Evolutionary conservation across 2,888 invertebrate genomes (phyloP).

Genomic region (Pandemis cinnamomeana): DNA sequence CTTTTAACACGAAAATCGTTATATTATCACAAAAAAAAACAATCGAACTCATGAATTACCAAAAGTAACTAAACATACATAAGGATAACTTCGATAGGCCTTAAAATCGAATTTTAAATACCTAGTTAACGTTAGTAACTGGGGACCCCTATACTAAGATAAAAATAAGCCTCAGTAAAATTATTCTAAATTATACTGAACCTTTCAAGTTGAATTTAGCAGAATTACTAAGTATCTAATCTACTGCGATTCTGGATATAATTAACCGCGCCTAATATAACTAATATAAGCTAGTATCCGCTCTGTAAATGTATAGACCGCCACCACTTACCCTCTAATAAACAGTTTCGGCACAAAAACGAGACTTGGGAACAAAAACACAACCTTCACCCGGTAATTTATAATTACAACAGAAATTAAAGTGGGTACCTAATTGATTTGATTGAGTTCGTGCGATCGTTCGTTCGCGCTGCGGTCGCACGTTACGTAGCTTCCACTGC

Average conservation of each 20-base stretch:
- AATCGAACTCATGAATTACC: no score
- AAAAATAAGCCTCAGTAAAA: no score
- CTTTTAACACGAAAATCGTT: no score
- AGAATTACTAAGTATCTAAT: no score
- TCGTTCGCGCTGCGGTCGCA: constrained; percentile 49
- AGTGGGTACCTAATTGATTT: constrained; percentile 28
- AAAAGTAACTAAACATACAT: no score
- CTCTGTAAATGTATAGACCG: background rate
- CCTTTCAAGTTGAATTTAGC: no score
- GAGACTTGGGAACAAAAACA: constrained; percentile 48
- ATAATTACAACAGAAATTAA: constrained; percentile 27
- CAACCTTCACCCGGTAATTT: constrained; percentile 47
- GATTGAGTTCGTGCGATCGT: constrained; percentile 39
- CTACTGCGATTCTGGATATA: background rate
- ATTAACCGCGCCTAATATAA: background rate
- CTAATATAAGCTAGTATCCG: background rate
- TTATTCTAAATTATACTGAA: no score
- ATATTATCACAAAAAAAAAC: no score
- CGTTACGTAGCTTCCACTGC: constrained; percentile 52
- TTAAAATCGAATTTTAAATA: no score
- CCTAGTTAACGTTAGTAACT: no score
- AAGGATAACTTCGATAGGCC: no score
- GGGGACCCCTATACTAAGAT: no score
- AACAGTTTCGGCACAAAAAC: constrained; percentile 47
- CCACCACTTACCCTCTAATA: constrained; percentile 36